Evolutionary conservation across 2,113 vertebrate species (phyloP).

Genomic region (Diadophis punctatus): DNA sequence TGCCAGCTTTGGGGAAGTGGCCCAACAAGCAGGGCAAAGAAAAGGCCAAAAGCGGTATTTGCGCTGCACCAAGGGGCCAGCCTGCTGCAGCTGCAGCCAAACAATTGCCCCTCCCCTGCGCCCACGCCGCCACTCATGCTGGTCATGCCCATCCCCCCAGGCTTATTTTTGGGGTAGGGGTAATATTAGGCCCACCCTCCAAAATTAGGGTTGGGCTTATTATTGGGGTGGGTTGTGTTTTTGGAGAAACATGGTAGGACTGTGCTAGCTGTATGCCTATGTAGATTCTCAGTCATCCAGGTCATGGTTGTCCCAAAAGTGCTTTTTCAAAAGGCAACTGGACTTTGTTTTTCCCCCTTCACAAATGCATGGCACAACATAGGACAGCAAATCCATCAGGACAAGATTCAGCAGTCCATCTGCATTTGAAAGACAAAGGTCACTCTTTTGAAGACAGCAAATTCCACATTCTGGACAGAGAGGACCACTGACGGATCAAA

Average conservation of each 20-base stretch:
- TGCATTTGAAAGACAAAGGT: not conserved
- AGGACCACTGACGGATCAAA: not conserved
- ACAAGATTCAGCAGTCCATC: not conserved
- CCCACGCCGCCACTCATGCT: too few species aligned
- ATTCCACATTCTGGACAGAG: not conserved
- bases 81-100: too few species aligned
- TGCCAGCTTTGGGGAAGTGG: too few species aligned
- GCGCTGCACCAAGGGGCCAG: too few species aligned
- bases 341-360: not conserved
- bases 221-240: too few species aligned
- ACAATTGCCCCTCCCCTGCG: too few species aligned
- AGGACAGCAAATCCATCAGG: not conserved
- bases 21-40: too few species aligned
- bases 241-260: not conserved
- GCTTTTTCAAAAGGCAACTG: not conserved
- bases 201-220: too few species aligned
- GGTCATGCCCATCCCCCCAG: too few species aligned
- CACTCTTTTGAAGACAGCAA: not conserved
- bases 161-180: too few species aligned
- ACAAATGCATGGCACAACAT: not conserved
- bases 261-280: not conserved
- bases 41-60: too few species aligned
- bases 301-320: not conserved
- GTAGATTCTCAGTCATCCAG: not conserved
- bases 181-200: too few species aligned